Percentiles rank a stretch among this genome's conserved stretches.
Evolutionary conservation across 2,888 invertebrate species (phyloP).

Genomic region (Formica aserva): DNA sequence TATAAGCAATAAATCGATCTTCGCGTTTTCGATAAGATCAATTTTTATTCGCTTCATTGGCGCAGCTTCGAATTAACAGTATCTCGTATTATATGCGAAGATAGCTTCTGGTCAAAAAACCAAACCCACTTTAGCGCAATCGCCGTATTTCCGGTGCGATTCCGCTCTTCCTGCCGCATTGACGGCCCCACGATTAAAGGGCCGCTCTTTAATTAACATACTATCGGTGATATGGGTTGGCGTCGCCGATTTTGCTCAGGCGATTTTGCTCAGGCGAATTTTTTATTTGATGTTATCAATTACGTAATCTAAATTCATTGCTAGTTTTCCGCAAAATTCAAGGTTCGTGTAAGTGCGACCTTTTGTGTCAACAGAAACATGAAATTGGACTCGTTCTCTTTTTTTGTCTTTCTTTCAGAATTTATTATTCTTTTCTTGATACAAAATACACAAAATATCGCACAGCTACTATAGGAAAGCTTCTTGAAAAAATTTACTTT

Average conservation of each 20-base stretch:
- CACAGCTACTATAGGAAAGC: not conserved
- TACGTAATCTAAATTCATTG: conserved; percentile 7
- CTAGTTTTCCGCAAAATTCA: conserved; percentile 17
- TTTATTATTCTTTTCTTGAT: conserved; percentile 35
- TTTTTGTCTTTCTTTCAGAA: conserved; percentile 19
- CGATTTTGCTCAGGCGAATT: no score
- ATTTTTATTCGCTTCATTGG: conserved; percentile 19
- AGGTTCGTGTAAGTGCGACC: not conserved
- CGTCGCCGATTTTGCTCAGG: not conserved
- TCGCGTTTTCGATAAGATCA: not conserved
- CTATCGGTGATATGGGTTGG: not conserved
- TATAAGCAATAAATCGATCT: not conserved
- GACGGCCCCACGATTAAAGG: conserved; percentile 37
- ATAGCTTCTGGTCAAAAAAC: conserved; percentile 35
- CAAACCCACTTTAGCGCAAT: conserved; percentile 43
- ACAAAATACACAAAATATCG: not conserved
- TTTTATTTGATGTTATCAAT: not conserved
- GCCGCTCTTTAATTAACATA: conserved; percentile 26
- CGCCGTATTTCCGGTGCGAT: conserved; percentile 63
- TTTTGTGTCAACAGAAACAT: not conserved
- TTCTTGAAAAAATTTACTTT: conserved; percentile 25
- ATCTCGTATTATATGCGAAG: conserved; percentile 6
- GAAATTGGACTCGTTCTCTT: conserved; percentile 3
- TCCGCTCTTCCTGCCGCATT: conserved; percentile 56
- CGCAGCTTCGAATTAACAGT: conserved; percentile 10